These are phyloP conservation scores for Eclectus roratus DNA, from an alignment of 2,113 vertebrate genomes.

Conservation along the genomic window DNA sequence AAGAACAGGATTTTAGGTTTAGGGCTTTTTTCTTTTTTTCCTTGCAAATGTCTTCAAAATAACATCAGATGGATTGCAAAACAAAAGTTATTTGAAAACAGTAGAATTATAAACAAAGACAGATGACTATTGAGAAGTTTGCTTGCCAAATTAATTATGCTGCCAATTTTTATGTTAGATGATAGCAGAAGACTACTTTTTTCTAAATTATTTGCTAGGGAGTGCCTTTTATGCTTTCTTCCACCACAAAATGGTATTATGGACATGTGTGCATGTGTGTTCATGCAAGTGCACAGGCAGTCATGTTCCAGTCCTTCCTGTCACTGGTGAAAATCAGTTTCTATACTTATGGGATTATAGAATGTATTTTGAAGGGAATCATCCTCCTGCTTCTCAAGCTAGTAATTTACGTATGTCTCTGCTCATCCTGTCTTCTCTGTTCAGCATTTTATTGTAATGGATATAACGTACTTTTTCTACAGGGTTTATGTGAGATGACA, in stretches of 20 bases:
- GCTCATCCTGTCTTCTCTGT: background rate
- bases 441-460: background rate
- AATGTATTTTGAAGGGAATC: background rate
- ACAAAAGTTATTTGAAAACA: background rate
- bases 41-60: background rate
- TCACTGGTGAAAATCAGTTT: background rate
- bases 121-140: background rate
- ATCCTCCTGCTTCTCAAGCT: background rate
- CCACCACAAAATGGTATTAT: background rate
- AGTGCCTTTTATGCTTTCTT: background rate
- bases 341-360: background rate
- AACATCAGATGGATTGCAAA: background rate
- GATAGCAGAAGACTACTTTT: background rate
- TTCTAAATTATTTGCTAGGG: background rate
- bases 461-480: background rate
- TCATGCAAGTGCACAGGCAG: fast-evolving
- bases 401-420: background rate
- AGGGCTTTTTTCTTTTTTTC: background rate
- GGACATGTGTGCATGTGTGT: background rate
- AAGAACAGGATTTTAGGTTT: background rate
- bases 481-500: background rate
- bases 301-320: background rate
- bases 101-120: background rate
- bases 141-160: background rate
- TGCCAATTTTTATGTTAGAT: background rate